These are phyloP conservation scores for Noctua comes DNA, from an alignment of 2,888 invertebrate genomes.

Conservation along the genomic window DNA sequence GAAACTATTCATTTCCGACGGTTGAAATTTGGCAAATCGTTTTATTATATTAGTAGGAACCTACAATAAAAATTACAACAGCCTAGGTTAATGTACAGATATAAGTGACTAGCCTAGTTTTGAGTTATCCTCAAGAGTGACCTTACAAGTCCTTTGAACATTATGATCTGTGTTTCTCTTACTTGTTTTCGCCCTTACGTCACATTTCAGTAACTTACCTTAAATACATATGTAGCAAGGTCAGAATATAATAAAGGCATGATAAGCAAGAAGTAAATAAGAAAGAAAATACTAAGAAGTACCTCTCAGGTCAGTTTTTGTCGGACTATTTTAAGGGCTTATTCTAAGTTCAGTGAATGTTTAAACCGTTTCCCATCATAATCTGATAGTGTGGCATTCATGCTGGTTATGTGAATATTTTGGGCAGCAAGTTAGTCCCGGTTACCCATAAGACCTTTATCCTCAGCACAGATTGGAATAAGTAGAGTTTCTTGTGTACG, in stretches of 20 bases:
- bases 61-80: no score
- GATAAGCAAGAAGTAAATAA: neutral
- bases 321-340: neutral
- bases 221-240: neutral
- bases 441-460: neutral
- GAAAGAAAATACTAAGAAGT: neutral
- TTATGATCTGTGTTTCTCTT: neutral
- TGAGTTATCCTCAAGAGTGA: no score
- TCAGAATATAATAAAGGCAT: neutral
- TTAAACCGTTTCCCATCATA: neutral
- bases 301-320: neutral
- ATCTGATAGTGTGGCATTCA: neutral
- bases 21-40: no score
- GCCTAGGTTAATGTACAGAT: no score
- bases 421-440: neutral
- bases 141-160: neutral
- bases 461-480: neutral
- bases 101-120: no score
- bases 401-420: conserved; percentile 2
- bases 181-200: neutral
- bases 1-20: no score
- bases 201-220: neutral
- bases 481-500: no score
- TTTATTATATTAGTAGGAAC: no score
- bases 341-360: neutral